A percentile compares a stretch with the other conserved stretches of the same genome.
phyloP scores from a whole-genome alignment of 1,140 invertebrate species.

The Hylaeus volcanicus region DNA sequence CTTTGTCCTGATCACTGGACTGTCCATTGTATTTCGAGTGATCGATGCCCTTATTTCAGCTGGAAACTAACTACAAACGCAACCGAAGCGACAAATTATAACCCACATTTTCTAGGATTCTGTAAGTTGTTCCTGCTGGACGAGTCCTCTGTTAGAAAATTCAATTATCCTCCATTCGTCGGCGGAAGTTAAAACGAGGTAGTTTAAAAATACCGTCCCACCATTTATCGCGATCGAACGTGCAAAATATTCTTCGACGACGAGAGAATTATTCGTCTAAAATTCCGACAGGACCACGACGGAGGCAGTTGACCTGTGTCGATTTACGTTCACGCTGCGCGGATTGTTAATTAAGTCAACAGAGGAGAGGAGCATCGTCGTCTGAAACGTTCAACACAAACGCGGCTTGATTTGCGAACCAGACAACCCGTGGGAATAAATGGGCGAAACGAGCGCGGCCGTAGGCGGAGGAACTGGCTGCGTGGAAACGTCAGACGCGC shows the following conservation, averaged over 20 bases:
- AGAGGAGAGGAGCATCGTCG: not conserved
- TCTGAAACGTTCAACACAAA: not conserved
- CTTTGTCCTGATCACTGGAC: no score
- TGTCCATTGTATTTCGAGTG: no score
- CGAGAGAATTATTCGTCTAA: not conserved
- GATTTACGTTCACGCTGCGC: not conserved
- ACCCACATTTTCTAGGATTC: not conserved
- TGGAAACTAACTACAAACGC: not conserved
- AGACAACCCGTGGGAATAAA: not conserved
- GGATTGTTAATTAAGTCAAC: conserved; percentile 26
- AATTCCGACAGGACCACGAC: not conserved
- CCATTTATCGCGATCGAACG: not conserved
- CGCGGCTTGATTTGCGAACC: not conserved
- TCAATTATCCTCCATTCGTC: no score
- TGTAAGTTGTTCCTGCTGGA: no score
- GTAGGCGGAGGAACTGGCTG: not conserved
- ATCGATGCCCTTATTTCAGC: conserved; percentile 3
- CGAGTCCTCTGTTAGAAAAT: no score
- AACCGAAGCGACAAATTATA: not conserved
- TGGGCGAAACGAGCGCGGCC: not conserved
- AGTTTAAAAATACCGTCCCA: not conserved
- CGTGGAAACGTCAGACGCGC: not conserved
- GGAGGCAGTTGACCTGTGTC: not conserved
- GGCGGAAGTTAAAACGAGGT: not conserved
- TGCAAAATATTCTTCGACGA: not conserved